A percentile compares a stretch with the other conserved stretches of the same genome.
phyloP scores from a whole-genome alignment of 2,888 invertebrate species.

The Noctua janthe region DNA sequence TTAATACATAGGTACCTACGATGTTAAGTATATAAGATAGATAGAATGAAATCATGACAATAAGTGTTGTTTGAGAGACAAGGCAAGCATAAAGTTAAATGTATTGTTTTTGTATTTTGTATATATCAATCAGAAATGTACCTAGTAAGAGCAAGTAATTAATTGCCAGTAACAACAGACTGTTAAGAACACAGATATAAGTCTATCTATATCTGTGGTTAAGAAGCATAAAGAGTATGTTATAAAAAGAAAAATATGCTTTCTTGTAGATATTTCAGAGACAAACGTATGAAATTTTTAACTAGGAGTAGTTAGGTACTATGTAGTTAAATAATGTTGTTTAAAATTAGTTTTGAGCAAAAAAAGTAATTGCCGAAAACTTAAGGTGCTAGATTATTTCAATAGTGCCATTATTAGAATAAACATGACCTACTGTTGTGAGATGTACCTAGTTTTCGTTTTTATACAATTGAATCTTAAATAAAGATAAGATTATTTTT shows the following conservation, averaged over 20 bases:
- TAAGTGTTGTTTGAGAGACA: constrained; percentile 19
- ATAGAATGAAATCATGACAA: constrained; percentile 13
- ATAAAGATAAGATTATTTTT: constrained; percentile 68
- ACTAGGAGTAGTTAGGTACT: constrained; percentile 40
- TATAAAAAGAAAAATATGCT: constrained; percentile 10
- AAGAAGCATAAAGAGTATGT: neutral
- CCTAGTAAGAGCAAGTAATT: neutral
- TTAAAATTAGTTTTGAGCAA: constrained; percentile 33
- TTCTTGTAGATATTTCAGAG: constrained; percentile 8
- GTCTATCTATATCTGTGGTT: no score
- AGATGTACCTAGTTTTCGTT: constrained; percentile 64
- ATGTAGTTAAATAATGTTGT: constrained; percentile 33
- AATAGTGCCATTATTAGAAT: constrained; percentile 63
- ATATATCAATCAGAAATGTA: constrained; percentile 19
- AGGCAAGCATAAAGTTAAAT: constrained; percentile 6
- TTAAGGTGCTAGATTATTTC: constrained; percentile 61
- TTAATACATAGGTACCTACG: constrained; percentile 40
- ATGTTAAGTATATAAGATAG: constrained; percentile 25
- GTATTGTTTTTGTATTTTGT: constrained; percentile 7
- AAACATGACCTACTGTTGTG: constrained; percentile 63
- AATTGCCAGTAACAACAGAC: neutral
- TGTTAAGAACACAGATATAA: neutral
- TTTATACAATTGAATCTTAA: constrained; percentile 68
- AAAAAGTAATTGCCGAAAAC: constrained; percentile 60
- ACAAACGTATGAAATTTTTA: constrained; percentile 32